Percentiles rank a stretch among this genome's conserved stretches.
These are phyloP conservation scores for Argopecten irradians DNA, from an alignment of 1,140 invertebrate species.

Conservation along the genomic window DNA sequence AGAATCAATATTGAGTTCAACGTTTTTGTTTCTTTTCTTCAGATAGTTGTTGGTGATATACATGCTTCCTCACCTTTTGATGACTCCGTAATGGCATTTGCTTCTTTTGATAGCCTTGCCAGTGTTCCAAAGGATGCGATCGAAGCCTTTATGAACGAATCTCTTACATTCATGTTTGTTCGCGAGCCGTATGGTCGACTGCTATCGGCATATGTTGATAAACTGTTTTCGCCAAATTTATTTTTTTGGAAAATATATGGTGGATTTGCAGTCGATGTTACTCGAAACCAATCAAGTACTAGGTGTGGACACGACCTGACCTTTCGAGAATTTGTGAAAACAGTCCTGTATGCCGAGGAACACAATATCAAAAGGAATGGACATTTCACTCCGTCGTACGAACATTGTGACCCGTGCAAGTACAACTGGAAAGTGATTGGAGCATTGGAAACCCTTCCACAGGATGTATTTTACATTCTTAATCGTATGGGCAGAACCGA, in stretches of 20 bases:
- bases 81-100: neutral
- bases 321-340: conserved; percentile 52
- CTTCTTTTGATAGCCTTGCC: neutral
- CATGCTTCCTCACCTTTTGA: neutral
- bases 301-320: conserved; percentile 48
- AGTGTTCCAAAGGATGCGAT: neutral
- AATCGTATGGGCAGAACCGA: too few species aligned
- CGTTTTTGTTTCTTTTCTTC: neutral
- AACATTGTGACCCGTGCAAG: conserved; percentile 49
- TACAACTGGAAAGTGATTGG: conserved; percentile 52
- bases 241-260: conserved; percentile 43
- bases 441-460: conserved; percentile 48
- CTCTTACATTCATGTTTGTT: conserved; percentile 48
- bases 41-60: neutral
- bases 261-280: neutral
- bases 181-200: conserved; percentile 51
- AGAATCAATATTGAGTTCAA: too few species aligned
- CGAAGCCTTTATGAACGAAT: neutral
- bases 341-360: conserved; percentile 34
- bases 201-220: conserved; percentile 57
- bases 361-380: conserved; percentile 27
- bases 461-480: conserved; percentile 43
- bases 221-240: conserved; percentile 54
- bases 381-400: conserved; percentile 40
- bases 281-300: neutral